Evolutionary conservation across 2,888 invertebrate species (phyloP).

Genomic region (Spodoptera exigua): DNA sequence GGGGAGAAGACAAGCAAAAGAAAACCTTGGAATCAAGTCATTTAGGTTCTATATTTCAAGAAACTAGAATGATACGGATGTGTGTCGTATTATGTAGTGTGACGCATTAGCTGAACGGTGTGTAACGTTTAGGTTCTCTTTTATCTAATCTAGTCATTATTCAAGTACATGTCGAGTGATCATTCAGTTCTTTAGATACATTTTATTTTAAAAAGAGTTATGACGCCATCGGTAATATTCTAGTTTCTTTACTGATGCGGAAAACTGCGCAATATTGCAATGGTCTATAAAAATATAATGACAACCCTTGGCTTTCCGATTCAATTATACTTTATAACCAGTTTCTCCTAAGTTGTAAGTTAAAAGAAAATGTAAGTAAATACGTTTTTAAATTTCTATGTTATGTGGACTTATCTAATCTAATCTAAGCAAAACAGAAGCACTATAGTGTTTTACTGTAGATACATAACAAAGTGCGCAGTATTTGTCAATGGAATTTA

Average conservation of each 20-base stretch:
- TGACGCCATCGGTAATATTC: too few relatives aligned
- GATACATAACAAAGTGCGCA: constrained; percentile 17
- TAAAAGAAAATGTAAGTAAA: too few relatives aligned
- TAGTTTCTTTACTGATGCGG: too few relatives aligned
- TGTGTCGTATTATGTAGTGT: constrained; percentile 39
- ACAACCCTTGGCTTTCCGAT: too few relatives aligned
- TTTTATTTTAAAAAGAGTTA: too few relatives aligned
- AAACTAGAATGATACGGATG: constrained; percentile 51
- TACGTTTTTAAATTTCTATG: not conserved
- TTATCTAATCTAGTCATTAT: constrained; percentile 55
- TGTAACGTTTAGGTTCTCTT: constrained; percentile 17
- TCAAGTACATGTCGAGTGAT: constrained; percentile 3
- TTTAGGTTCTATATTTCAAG: constrained; percentile 44
- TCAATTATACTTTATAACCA: too few relatives aligned
- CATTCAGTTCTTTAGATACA: too few relatives aligned
- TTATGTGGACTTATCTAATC: not conserved
- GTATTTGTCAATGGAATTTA: constrained; percentile 22
- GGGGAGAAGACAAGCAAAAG: too few relatives aligned
- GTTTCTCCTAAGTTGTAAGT: too few relatives aligned
- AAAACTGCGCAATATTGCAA: too few relatives aligned
- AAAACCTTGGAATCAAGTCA: constrained; percentile 40
- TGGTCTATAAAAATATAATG: too few relatives aligned
- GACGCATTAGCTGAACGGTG: constrained; percentile 41
- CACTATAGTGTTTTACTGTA: not conserved
- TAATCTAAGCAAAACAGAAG: constrained; percentile 5